phyloP scores from a whole-genome alignment of 2,888 invertebrate genomes.

The Zaprionus obscuricornis region DNA sequence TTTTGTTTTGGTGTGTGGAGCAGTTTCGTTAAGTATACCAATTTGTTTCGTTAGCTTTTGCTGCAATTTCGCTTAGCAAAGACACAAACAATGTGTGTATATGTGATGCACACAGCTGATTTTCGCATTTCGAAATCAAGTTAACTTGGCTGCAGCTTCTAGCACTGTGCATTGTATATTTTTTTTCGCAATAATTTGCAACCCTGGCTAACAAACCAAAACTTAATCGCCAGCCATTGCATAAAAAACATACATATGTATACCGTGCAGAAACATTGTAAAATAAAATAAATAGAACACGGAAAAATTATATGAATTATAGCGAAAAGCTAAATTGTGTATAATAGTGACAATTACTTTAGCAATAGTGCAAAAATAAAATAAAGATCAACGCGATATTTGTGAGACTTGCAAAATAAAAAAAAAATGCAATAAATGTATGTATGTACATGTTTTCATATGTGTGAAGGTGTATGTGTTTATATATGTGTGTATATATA shows the following conservation, averaged over 20 bases:
- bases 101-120: constrained; percentile 28
- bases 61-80: constrained; percentile 1
- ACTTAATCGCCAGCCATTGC: constrained; percentile 54
- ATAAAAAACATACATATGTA: constrained; percentile 37
- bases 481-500: neutral
- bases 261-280: constrained; percentile 27
- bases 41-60: too few relatives aligned
- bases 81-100: constrained; percentile 1
- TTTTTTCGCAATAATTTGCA: constrained; percentile 29
- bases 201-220: constrained; percentile 50
- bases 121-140: constrained; percentile 29
- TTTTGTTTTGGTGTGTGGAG: too few relatives aligned
- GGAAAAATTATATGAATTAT: neutral
- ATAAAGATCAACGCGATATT: neutral
- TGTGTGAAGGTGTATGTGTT: constrained; percentile 53
- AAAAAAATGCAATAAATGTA: constrained; percentile 54
- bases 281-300: constrained; percentile 3
- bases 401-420: constrained; percentile 3
- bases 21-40: constrained; percentile 16
- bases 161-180: constrained; percentile 37
- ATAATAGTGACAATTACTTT: neutral
- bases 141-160: constrained; percentile 39
- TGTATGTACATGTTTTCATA: constrained; percentile 15
- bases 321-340: too few relatives aligned
- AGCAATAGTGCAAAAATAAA: neutral